Evolutionary conservation across 92 coral and sea anemone species (phyloP).

Genomic region (Zoanthus sansibaricus): DNA sequence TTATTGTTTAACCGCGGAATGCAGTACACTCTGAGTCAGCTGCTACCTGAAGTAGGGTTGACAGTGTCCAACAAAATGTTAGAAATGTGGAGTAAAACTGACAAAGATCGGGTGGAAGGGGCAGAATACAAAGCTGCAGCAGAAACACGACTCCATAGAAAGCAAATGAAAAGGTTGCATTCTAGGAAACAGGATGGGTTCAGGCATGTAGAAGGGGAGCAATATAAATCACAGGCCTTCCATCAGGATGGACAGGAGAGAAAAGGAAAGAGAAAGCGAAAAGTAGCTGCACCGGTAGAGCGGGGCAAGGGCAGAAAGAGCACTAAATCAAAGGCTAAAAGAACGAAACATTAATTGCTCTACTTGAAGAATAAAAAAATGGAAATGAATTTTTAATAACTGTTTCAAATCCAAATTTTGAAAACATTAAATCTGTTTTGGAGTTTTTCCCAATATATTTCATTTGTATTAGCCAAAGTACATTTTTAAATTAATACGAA

Average conservation of each 20-base stretch:
- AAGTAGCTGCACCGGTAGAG: not conserved
- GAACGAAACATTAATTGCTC: conserved; percentile 9
- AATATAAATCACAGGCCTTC: conserved; percentile 13
- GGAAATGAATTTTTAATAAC: not conserved
- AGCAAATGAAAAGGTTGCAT: conserved; percentile 4
- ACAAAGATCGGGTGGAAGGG: not conserved
- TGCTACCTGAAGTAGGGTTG: conserved; percentile 21
- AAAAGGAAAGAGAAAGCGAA: not conserved
- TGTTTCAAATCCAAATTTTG: not conserved
- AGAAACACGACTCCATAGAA: not conserved
- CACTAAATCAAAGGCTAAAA: not conserved
- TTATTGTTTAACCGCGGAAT: conserved; percentile 32
- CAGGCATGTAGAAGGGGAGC: conserved; percentile 24
- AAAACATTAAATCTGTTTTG: not conserved
- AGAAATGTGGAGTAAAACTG: not conserved
- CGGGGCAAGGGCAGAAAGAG: conserved; percentile 5
- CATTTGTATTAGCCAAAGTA: no score
- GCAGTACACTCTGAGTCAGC: not conserved
- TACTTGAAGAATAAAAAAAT: not conserved
- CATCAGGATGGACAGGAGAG: not conserved
- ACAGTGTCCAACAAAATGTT: not conserved
- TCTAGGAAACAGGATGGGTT: not conserved
- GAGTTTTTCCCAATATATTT: conserved; percentile 1
- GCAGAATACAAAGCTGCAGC: not conserved
- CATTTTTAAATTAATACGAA: no score